A percentile compares a stretch with the other conserved stretches of the same genome.
Conservation (phyloP, 2,797 vertebrate species). For the Spondyliosoma cantharus region DNA sequence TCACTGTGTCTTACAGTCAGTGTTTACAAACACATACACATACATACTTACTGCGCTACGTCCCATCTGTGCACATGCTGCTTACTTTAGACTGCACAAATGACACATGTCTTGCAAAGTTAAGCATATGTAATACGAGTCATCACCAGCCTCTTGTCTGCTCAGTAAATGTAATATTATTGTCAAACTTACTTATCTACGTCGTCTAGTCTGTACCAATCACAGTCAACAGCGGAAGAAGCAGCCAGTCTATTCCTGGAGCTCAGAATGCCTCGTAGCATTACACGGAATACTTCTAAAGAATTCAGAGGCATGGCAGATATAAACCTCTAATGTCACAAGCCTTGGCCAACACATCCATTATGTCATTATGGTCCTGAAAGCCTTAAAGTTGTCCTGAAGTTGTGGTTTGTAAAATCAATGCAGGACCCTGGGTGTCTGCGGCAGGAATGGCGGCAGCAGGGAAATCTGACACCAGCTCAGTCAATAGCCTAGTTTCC, state of each 20-base stretch:
- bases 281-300: slow-evolving; percentile 38
- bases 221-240: slow-evolving; percentile 27
- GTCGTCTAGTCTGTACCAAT: slow-evolving; percentile 40
- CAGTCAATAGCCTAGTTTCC: slow-evolving; percentile 68
- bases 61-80: not conserved
- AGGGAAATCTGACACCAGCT: slow-evolving; percentile 78
- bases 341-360: slow-evolving; percentile 54
- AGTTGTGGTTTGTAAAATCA: slow-evolving; percentile 73
- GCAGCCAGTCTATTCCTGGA: slow-evolving; percentile 58
- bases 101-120: not conserved
- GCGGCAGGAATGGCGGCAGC: slow-evolving; percentile 65
- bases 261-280: slow-evolving; percentile 40
- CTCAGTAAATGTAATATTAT: slow-evolving; percentile 16
- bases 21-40: slow-evolving; percentile 27
- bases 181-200: slow-evolving; percentile 38
- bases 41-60: slow-evolving; percentile 4
- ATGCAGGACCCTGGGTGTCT: slow-evolving; percentile 67
- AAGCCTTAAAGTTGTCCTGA: slow-evolving; percentile 60
- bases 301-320: slow-evolving; percentile 35
- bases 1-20: not conserved
- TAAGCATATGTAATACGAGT: slow-evolving; percentile 1
- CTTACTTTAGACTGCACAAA: slow-evolving; percentile 14
- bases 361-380: slow-evolving; percentile 56
- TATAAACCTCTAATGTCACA: slow-evolving; percentile 38
- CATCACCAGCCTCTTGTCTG: not conserved